Evolutionary conservation across 2,113 vertebrate species (phyloP).

Genomic region (Plecturocebus donacophilus): DNA sequence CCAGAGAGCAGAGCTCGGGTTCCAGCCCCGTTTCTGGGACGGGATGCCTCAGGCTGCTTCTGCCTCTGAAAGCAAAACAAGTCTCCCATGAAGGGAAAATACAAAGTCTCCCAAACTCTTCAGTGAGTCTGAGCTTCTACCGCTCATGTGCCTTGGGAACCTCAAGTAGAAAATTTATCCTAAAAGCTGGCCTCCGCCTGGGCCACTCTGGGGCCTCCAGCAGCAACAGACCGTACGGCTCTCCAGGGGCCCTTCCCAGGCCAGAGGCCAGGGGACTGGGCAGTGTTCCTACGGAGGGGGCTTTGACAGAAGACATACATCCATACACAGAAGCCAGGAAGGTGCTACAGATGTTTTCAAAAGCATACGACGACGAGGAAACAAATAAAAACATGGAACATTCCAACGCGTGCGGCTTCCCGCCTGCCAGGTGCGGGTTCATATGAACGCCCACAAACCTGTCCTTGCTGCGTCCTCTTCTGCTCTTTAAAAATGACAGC

Average conservation of each 20-base stretch:
- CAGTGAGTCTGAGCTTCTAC: neutral
- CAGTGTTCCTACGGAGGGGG: rapidly evolving
- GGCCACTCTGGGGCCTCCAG: neutral
- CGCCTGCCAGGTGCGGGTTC: rapidly evolving
- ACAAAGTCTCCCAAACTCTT: neutral
- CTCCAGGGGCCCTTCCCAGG: too few species aligned
- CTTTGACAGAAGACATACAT: rapidly evolving
- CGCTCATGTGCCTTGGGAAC: neutral
- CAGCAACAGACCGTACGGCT: neutral
- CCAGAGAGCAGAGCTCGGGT: rapidly evolving
- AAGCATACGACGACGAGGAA: rapidly evolving
- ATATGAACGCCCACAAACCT: rapidly evolving
- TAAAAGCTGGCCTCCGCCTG: neutral
- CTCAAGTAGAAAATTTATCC: too few species aligned
- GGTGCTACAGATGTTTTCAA: rapidly evolving
- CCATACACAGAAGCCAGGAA: rapidly evolving
- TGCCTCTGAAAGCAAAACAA: neutral
- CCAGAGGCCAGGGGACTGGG: neutral
- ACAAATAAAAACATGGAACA: rapidly evolving
- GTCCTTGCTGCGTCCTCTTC: rapidly evolving
- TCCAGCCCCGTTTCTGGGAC: neutral
- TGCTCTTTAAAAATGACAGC: neutral
- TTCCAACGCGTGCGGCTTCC: rapidly evolving
- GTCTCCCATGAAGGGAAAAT: neutral
- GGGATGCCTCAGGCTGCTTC: neutral